Percentiles rank a stretch among this genome's conserved stretches.
Conservation (phyloP, 37 sponge, comb jelly and placozoan species). For the Petrosia ficiformis region DNA sequence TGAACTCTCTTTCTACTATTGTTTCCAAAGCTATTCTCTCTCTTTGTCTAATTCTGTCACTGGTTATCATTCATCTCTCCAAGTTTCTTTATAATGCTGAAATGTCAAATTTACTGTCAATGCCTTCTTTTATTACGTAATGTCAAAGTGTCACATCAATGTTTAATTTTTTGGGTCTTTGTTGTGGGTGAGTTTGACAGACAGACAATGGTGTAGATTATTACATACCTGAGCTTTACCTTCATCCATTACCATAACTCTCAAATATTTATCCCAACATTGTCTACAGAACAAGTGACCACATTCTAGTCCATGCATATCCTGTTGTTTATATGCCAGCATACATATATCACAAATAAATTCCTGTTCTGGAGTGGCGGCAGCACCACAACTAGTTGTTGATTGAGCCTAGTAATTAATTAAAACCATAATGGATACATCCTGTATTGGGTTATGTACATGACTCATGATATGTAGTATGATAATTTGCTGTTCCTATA, state of each 20-base stretch:
- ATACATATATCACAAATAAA: conserved; percentile 83
- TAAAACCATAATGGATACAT: background rate
- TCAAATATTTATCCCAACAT: conserved; percentile 86
- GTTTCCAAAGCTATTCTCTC: background rate
- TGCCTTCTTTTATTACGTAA: background rate
- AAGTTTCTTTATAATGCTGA: background rate
- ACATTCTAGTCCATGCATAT: conserved; percentile 85
- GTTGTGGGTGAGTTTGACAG: too few relatives aligned
- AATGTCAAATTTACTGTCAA: too few relatives aligned
- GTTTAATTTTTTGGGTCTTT: too few relatives aligned
- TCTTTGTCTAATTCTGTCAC: too few relatives aligned
- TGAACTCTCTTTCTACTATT: too few relatives aligned
- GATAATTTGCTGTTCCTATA: too few relatives aligned
- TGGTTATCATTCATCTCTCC: too few relatives aligned
- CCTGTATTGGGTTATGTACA: too few relatives aligned
- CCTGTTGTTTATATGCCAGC: conserved; percentile 37
- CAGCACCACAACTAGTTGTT: conserved; percentile 71
- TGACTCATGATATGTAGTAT: too few relatives aligned
- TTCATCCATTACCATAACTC: conserved; percentile 63
- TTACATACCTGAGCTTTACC: conserved; percentile 68
- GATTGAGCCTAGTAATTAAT: conserved; percentile 19
- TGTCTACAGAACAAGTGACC: conserved; percentile 80
- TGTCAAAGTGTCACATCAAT: too few relatives aligned
- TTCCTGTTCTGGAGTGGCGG: conserved; percentile 65
- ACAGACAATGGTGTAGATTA: background rate